Percentiles rank a stretch among this genome's conserved stretches.
Evolutionary conservation across 2,113 vertebrate genomes (phyloP).

Genomic region (Mola mola): DNA sequence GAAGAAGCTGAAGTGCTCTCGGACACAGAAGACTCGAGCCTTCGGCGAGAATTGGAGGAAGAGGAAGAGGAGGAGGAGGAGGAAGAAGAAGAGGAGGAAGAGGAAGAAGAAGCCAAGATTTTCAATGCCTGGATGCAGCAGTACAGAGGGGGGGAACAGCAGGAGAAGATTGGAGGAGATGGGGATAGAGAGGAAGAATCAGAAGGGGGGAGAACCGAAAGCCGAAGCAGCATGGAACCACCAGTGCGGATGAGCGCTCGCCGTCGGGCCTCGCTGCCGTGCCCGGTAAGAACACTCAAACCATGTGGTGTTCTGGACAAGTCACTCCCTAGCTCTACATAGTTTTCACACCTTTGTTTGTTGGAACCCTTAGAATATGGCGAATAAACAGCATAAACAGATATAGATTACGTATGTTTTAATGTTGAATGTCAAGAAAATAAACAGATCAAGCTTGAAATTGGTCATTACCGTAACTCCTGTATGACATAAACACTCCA

Average conservation of each 20-base stretch:
- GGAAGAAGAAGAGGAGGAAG: neutral
- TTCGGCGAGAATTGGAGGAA: conserved; percentile 17
- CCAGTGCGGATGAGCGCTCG: conserved; percentile 35
- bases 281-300: conserved; percentile 80
- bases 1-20: conserved; percentile 47
- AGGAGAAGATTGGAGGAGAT: neutral
- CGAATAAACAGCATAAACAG: too few species aligned
- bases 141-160: conserved; percentile 21
- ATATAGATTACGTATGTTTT: too few species aligned
- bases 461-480: too few species aligned
- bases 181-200: neutral
- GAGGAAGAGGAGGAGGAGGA: conserved; percentile 27
- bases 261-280: conserved; percentile 88
- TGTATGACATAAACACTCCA: too few species aligned
- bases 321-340: too few species aligned
- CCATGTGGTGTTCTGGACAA: too few species aligned
- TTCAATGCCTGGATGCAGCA: conserved; percentile 67
- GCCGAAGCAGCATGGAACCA: conserved; percentile 54
- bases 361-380: too few species aligned
- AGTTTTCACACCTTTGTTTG: too few species aligned
- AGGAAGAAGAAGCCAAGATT: conserved; percentile 49
- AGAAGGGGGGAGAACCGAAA: conserved; percentile 45
- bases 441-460: too few species aligned
- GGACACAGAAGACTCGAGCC: conserved; percentile 11
- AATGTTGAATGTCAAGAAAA: too few species aligned